A percentile compares a stretch with the other conserved stretches of the same genome.
phyloP scores from a whole-genome alignment of 2,888 invertebrate genomes.

The Amorpha juglandis region DNA sequence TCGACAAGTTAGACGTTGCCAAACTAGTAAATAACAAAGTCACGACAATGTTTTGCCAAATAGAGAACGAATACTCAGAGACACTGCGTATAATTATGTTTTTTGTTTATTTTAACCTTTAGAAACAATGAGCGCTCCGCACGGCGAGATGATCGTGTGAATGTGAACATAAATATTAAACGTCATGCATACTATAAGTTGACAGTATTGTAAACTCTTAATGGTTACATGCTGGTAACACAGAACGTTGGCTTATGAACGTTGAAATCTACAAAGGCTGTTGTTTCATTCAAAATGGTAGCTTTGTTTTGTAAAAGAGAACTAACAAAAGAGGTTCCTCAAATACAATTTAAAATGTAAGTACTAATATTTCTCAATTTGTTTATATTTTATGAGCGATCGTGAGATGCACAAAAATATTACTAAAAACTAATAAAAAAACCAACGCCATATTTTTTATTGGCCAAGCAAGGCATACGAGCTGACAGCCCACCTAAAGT shows the following conservation, averaged over 20 bases:
- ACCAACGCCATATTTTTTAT: no score
- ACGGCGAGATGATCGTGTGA: constrained; percentile 32
- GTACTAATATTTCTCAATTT: no score
- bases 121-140: constrained; percentile 41
- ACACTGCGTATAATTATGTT: constrained; percentile 27
- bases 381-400: no score
- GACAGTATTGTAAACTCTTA: constrained; percentile 16
- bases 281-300: no score
- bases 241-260: no score
- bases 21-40: constrained; percentile 28
- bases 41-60: constrained; percentile 28
- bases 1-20: constrained; percentile 26
- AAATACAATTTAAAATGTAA: no score
- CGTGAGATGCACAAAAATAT: no score
- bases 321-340: no score
- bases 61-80: constrained; percentile 19
- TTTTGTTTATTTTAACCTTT: constrained; percentile 49
- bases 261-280: neutral
- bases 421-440: no score
- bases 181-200: constrained; percentile 24
- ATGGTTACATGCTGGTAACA: neutral
- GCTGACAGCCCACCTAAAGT: no score
- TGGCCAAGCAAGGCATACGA: no score
- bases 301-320: no score
- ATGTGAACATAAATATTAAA: constrained; percentile 33